Evolutionary conservation across 2,797 vertebrate genomes (phyloP).

Genomic region (Anguilla megastoma): DNA sequence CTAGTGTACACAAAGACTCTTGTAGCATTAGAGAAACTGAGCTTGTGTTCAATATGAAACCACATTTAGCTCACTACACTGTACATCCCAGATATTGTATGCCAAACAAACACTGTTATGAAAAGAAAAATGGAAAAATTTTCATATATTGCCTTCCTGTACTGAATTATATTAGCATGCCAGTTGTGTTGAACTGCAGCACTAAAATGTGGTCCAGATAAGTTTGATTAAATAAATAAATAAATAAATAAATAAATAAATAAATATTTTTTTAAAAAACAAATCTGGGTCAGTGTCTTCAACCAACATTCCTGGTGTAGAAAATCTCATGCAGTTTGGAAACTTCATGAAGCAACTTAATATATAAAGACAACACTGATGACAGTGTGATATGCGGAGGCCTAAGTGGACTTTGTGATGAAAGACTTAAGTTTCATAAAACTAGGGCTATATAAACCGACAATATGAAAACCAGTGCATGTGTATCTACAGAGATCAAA

Average conservation of each 20-base stretch:
- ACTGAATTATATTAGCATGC: slow-evolving; percentile 41
- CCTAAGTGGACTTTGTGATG: slow-evolving; percentile 22
- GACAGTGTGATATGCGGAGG: slow-evolving; percentile 29
- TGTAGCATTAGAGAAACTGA: neutral
- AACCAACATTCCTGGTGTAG: slow-evolving; percentile 40
- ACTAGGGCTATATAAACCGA: slow-evolving; percentile 30
- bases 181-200: slow-evolving; percentile 38
- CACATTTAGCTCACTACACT: neutral
- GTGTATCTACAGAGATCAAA: slow-evolving; percentile 34
- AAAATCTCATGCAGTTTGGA: slow-evolving; percentile 46
- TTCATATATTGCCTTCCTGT: slow-evolving; percentile 19
- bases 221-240: slow-evolving; percentile 31
- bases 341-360: slow-evolving; percentile 40
- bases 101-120: slow-evolving; percentile 5
- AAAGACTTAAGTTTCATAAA: slow-evolving; percentile 26
- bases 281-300: slow-evolving; percentile 49
- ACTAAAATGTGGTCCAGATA: slow-evolving; percentile 33
- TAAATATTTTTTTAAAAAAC: neutral
- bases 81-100: neutral
- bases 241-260: neutral
- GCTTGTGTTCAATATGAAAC: neutral
- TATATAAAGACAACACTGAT: slow-evolving; percentile 27
- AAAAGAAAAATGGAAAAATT: neutral
- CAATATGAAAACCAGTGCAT: slow-evolving; percentile 25
- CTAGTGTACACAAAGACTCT: neutral